Evolutionary conservation across 2,113 vertebrate genomes (phyloP), one percentile per base, ranked within the genome.

Genomic region (Willisornis vidua): DNA sequence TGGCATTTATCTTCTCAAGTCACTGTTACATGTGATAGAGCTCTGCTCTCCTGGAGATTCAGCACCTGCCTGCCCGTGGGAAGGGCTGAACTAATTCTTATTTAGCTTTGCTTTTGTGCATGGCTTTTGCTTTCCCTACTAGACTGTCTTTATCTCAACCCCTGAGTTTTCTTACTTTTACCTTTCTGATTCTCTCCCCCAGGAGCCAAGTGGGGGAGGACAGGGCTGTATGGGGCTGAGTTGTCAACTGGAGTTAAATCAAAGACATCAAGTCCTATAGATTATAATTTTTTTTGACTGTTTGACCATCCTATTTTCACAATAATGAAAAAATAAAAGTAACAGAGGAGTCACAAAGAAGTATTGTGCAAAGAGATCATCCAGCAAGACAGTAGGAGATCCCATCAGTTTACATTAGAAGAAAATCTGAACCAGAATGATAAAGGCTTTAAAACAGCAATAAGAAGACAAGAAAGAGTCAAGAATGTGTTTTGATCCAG

Each of bases 11-110:
- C 33, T 72, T 65, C 37, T 49, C 9, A 51, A 45, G 13, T 72
- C 15, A 29, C 15, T 3, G 9, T 33, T 39, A 14, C 4, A 2
- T 3, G 2, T 43, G n/a, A 16, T 33, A 5, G 14, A 19, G 14
- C 4, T 28, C 19, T 1, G 0, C 3, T 59, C 23, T 46, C 17
- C 66, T 52, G 33, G 14, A 23, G 9, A 19, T 59, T 73, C 45
- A 59, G 37, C 37, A 46, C 5, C 51, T n/a, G 9, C 41, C 33
- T 61, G 25, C 11, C 20, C 14, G 5, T 26, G 12, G 5, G 14
- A 70, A 48, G 11, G 1, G 2, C 4, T 24, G n/a, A 68, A 62
- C 7, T 48, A 68, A 48, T 41, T 48, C 28, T 55, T 54, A 29
- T 28, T 67, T 48, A 35, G 24, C 9, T 70, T 76, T 83, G 28